Percentiles rank a stretch among this genome's conserved stretches.
phyloP scores from a whole-genome alignment of 2,888 invertebrate species.

The Nemurella pictetii region DNA sequence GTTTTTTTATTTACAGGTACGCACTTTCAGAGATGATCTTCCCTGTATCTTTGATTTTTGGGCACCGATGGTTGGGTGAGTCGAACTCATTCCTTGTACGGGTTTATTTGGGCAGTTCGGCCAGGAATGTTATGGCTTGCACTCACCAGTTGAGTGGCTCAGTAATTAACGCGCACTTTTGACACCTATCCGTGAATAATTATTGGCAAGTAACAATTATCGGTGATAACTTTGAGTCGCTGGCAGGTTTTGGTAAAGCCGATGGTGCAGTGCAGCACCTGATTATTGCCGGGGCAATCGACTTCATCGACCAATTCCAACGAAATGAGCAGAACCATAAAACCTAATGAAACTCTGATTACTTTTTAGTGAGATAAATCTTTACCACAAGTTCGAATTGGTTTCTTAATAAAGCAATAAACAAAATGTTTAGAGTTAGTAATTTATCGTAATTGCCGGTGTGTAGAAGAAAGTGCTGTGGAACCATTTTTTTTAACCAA shows the following conservation, averaged over 20 bases:
- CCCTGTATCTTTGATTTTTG: not conserved
- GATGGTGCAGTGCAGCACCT: not conserved
- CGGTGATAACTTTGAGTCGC: not conserved
- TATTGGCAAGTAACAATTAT: not conserved
- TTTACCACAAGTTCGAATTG: not conserved
- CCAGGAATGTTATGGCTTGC: not conserved
- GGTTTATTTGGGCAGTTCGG: not conserved
- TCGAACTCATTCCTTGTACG: not conserved
- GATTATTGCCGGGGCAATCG: not conserved
- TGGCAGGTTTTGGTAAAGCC: not conserved
- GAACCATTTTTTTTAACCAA: not conserved
- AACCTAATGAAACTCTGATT: conserved; percentile 12
- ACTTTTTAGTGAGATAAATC: not conserved
- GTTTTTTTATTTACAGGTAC: not conserved
- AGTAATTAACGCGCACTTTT: not conserved
- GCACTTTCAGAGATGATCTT: not conserved
- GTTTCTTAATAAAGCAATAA: conserved; percentile 26
- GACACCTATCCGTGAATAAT: not conserved
- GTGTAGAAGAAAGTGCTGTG: not conserved
- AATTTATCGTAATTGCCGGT: not conserved
- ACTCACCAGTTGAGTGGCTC: not conserved
- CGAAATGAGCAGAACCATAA: not conserved
- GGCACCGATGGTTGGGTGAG: not conserved
- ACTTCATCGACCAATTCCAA: not conserved
- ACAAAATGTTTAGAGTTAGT: conserved; percentile 23